Conservation (phyloP, 2,888 invertebrate species). For the Agrochola litura region DNA sequence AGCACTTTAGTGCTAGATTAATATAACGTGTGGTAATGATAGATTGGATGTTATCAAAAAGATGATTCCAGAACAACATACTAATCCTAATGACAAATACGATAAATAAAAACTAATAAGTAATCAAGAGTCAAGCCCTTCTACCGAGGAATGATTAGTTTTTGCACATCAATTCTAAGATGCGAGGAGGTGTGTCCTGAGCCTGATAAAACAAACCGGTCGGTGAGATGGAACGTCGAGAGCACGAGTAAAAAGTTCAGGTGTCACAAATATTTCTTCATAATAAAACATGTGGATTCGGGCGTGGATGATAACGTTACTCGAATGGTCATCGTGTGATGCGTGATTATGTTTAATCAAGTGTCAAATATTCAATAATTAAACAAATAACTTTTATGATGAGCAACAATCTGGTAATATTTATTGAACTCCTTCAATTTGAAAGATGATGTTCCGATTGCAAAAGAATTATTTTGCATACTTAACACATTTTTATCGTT, state of each 20-base stretch:
- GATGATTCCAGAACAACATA: conserved; percentile 19
- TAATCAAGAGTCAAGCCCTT: not conserved
- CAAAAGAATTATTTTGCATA: conserved; percentile 3
- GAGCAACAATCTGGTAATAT: not conserved
- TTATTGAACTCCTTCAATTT: not conserved
- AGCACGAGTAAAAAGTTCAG: conserved; percentile 34
- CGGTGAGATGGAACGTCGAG: conserved; percentile 19
- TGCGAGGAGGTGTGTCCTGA: conserved; percentile 19
- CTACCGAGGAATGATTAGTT: not conserved
- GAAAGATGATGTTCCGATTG: not conserved
- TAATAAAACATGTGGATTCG: conserved; percentile 19
- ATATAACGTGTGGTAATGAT: conserved; percentile 11
- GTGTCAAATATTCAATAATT: conserved; percentile 50
- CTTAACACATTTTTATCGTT: not conserved
- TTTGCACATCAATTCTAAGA: conserved; percentile 15
- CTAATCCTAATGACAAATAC: not conserved
- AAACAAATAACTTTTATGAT: conserved; percentile 32
- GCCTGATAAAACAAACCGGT: conserved; percentile 25
- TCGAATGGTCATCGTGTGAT: conserved; percentile 55
- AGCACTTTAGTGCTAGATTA: conserved; percentile 28
- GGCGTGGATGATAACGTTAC: conserved; percentile 46
- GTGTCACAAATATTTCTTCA: conserved; percentile 35
- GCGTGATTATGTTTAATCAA: conserved; percentile 45
- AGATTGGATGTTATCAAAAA: conserved; percentile 17
- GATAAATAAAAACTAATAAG: not conserved